These are phyloP conservation scores for Poeciliopsis occidentalis DNA, from an alignment of 2,113 vertebrate species.

Conservation along the genomic window DNA sequence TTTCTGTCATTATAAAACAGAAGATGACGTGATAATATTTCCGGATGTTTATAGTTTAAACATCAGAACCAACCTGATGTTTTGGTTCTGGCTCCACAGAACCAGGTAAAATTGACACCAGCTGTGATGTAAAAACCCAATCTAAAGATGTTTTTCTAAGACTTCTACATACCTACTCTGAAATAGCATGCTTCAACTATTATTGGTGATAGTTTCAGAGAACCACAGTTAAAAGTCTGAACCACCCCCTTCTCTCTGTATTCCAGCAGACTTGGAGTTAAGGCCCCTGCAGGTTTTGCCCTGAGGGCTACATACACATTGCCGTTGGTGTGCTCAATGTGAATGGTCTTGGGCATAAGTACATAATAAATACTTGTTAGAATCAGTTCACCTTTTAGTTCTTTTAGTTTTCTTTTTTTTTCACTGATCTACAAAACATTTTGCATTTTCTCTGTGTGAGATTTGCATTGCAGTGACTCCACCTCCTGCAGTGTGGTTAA, in stretches of 20 bases:
- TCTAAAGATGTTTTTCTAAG: too few species aligned
- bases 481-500: constrained; percentile 21
- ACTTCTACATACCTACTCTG: too few species aligned
- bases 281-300: constrained; percentile 48
- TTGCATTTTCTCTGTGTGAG: not conserved
- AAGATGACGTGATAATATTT: not conserved
- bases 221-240: not conserved
- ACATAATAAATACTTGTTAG: constrained; percentile 60
- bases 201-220: not conserved
- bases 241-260: constrained; percentile 15
- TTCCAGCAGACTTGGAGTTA: constrained; percentile 40
- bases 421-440: constrained; percentile 46
- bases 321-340: constrained; percentile 60
- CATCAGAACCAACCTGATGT: not conserved
- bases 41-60: not conserved
- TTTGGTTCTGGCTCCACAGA: not conserved
- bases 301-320: constrained; percentile 66
- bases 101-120: not conserved
- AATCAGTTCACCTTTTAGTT: constrained; percentile 43
- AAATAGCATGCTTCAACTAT: not conserved
- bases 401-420: too few species aligned
- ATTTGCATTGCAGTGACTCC: constrained; percentile 15
- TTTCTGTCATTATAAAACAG: not conserved
- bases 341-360: constrained; percentile 50
- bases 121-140: too few species aligned